phyloP scores from a whole-genome alignment of 2,888 invertebrate genomes.

The Megalurothrips usitatus region DNA sequence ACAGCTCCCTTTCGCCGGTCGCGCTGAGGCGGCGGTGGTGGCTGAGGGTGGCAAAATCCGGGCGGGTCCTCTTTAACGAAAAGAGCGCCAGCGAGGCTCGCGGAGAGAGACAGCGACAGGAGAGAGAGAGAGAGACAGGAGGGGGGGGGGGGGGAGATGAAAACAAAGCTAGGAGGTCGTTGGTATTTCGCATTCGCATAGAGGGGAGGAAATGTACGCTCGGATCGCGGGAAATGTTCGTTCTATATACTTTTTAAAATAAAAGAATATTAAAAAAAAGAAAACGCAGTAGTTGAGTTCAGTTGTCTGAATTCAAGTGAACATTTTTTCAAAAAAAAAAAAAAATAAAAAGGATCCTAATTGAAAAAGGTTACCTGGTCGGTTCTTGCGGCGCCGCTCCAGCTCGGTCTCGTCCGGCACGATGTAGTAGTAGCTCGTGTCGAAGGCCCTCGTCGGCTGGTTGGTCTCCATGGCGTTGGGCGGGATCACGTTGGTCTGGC shows the following conservation, averaged over 20 bases:
- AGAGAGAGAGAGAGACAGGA: not conserved
- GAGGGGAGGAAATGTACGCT: not conserved
- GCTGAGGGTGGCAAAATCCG: conserved; percentile 1
- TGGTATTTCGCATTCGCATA: not conserved
- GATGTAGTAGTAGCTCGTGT: not conserved
- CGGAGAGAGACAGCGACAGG: not conserved
- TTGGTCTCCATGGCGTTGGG: conserved; percentile 13
- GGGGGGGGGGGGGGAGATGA: not conserved
- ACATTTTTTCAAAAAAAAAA: no score
- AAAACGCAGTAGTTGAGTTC: not conserved
- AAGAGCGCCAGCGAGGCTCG: not conserved
- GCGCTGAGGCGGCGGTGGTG: not conserved
- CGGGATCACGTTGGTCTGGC: not conserved
- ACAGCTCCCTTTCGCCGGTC: no score
- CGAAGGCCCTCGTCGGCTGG: not conserved
- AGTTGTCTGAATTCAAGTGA: not conserved
- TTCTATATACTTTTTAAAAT: no score
- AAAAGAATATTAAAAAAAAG: no score
- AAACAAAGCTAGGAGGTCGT: not conserved
- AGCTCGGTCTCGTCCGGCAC: no score
- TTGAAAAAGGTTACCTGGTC: not conserved
- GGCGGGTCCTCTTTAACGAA: not conserved
- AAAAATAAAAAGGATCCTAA: no score
- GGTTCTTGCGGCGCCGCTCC: not conserved
- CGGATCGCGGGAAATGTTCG: not conserved